A percentile compares a stretch with the other conserved stretches of the same genome.
phyloP scores from a whole-genome alignment of 2,888 invertebrate genomes.

The Acronicta aceris region DNA sequence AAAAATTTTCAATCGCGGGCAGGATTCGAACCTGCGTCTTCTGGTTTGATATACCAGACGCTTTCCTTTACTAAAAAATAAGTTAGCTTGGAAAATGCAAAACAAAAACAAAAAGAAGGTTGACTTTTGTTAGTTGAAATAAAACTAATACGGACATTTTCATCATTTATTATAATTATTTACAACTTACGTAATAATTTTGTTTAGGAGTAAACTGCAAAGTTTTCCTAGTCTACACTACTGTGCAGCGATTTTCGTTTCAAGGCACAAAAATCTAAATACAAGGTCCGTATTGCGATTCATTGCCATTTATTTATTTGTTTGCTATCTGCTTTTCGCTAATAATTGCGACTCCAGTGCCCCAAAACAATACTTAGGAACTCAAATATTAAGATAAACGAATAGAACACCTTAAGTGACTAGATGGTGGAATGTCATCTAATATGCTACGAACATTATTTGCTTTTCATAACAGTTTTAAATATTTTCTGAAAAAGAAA shows the following conservation, averaged over 20 bases:
- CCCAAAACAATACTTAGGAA: slow-evolving; percentile 55
- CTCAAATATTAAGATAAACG: slow-evolving; percentile 54
- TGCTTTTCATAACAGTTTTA: slow-evolving; percentile 23
- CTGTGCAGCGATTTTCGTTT: slow-evolving; percentile 70
- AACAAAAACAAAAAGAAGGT: no score
- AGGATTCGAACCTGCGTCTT: no score
- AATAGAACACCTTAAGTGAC: slow-evolving; percentile 74
- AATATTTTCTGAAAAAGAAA: slow-evolving; percentile 18
- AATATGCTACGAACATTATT: slow-evolving; percentile 58
- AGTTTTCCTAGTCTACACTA: slow-evolving; percentile 71
- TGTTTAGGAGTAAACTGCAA: slow-evolving; percentile 73
- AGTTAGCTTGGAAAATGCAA: no score
- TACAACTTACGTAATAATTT: slow-evolving; percentile 82
- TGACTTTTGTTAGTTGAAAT: no score
- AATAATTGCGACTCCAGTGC: slow-evolving; percentile 43
- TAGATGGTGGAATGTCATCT: slow-evolving; percentile 84
- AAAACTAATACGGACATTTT: slow-evolving; percentile 55
- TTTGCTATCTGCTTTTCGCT: slow-evolving; percentile 39
- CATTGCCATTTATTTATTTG: slow-evolving; percentile 40
- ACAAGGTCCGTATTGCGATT: slow-evolving; percentile 51
- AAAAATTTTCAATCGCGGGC: no score
- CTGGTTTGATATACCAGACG: no score
- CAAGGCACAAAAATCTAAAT: slow-evolving; percentile 73
- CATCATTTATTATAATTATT: slow-evolving; percentile 75
- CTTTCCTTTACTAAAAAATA: no score